Base-by-base conservation (phyloP, 2,113 vertebrate genomes). In the Psilopogon haemacephalus region DNA sequence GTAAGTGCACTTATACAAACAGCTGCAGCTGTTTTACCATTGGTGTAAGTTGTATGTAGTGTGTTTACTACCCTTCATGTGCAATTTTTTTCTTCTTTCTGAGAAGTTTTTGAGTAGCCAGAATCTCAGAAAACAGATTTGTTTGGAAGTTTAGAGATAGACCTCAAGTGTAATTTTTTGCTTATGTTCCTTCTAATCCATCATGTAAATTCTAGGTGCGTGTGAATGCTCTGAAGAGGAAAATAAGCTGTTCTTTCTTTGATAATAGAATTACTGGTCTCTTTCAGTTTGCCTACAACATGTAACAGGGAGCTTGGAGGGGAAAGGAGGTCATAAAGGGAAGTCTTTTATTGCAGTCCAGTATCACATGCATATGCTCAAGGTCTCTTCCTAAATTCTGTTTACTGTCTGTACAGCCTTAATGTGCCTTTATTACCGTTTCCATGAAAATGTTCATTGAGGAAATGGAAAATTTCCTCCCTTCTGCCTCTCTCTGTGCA, bases 1-100 rank as follows among this genome's bases (percentile, higher is more conserved):
- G 99, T 99, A 96, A 99, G 99, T 97, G 60, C 67, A 44, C 81
- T 92, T 87, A 9, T 0, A 23, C 1, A 11, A 67, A 44, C 6
- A 52, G 11, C 58, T 85, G 59, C 4, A 2, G 20, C 30, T 87
- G 35, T 32, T 89, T 93, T 95, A 67, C 37, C 14, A 5, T 23
- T 30, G 5, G 2, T 54, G 8, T 84, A 19, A 35, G 8, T 37
- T 56, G 3, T 65, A 4, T 62, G 14, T 68, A 11, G 2, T 79
- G 2, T 54, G 28, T 65, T 94, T 81, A 48, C 28, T 88, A 38
- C 26, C 30, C 27, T 74, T 77, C 33, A 15, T 30, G 55, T 18
- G 9, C 24, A 5, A 35, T 59, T 73, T 3, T 30, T 38, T 27
- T 75, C n/a, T 46, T 24, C 24, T 44, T 59, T 42, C 30, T 87